These are phyloP conservation scores for Odontocolon sp. DNA, from an alignment of 2,888 invertebrate genomes.

Conservation along the genomic window DNA sequence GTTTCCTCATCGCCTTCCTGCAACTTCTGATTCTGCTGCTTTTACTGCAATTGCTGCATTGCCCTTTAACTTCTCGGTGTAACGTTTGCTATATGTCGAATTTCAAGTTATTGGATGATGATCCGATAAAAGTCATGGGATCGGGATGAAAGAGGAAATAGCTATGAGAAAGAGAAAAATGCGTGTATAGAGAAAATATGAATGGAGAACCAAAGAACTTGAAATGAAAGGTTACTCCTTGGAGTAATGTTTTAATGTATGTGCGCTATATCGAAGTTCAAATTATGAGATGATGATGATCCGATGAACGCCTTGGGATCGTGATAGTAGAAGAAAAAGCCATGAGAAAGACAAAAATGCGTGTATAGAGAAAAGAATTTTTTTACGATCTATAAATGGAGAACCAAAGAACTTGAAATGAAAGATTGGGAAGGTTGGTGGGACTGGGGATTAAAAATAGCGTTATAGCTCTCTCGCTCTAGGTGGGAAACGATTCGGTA, in stretches of 20 bases:
- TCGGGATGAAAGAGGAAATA: too few species aligned
- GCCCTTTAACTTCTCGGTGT: too few species aligned
- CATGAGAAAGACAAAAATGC: conserved; percentile 16
- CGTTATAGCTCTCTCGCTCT: conserved; percentile 68
- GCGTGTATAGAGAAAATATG: neutral
- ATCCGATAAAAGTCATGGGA: too few species aligned
- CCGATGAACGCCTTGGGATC: too few species aligned
- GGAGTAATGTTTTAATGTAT: too few species aligned
- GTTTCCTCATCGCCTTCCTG: conserved; percentile 49
- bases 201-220: neutral
- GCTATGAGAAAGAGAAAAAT: conserved; percentile 7
- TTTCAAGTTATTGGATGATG: too few species aligned
- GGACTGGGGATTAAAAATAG: conserved; percentile 58
- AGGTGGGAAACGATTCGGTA: conserved; percentile 81
- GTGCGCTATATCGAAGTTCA: too few species aligned
- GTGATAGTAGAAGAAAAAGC: neutral
- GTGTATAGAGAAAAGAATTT: neutral
- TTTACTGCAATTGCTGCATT: neutral
- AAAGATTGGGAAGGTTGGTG: conserved; percentile 25
- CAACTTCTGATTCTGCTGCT: conserved; percentile 3
- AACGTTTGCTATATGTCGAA: too few species aligned
- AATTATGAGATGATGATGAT: too few species aligned
- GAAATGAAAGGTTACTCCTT: conserved; percentile 6
- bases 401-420: conserved; percentile 5
- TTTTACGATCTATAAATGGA: neutral